Conservation (phyloP, 2,113 vertebrate genomes). For the Phrynosoma blainvillii region DNA sequence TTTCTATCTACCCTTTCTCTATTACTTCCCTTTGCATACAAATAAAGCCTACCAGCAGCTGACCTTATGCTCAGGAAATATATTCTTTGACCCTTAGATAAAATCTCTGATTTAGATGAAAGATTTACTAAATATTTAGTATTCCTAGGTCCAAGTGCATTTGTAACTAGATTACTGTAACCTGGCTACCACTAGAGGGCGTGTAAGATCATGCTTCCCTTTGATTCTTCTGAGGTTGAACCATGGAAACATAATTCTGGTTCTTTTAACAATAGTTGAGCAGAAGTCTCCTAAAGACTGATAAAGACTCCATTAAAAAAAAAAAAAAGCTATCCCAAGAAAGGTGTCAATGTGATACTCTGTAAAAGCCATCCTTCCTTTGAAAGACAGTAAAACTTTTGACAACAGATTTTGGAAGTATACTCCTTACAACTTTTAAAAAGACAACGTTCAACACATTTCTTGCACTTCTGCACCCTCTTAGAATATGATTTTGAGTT, state of each 20-base stretch:
- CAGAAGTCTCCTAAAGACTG: neutral
- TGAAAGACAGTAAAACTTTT: neutral
- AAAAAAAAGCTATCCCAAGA: neutral
- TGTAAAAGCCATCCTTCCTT: neutral
- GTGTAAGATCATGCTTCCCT: neutral
- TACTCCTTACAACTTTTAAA: neutral
- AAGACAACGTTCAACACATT: no score
- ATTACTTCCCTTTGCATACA: neutral
- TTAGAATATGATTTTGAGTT: neutral
- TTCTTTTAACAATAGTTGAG: neutral
- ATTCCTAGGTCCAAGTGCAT: neutral
- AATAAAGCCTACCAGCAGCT: neutral
- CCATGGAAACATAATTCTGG: neutral
- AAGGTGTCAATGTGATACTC: neutral
- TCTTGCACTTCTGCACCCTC: neutral
- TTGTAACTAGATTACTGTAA: neutral
- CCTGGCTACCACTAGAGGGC: slow-evolving; percentile 2
- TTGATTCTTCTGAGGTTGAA: neutral
- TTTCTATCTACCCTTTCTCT: slow-evolving; percentile 50
- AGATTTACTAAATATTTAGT: neutral
- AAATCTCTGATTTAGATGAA: neutral
- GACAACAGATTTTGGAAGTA: neutral
- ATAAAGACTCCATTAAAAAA: neutral
- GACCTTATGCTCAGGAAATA: neutral
- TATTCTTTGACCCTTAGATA: neutral